A percentile compares a stretch with the other conserved stretches of the same genome.
These are phyloP conservation scores for Menidia menidia DNA, from an alignment of 2,797 vertebrate genomes.

Conservation along the genomic window DNA sequence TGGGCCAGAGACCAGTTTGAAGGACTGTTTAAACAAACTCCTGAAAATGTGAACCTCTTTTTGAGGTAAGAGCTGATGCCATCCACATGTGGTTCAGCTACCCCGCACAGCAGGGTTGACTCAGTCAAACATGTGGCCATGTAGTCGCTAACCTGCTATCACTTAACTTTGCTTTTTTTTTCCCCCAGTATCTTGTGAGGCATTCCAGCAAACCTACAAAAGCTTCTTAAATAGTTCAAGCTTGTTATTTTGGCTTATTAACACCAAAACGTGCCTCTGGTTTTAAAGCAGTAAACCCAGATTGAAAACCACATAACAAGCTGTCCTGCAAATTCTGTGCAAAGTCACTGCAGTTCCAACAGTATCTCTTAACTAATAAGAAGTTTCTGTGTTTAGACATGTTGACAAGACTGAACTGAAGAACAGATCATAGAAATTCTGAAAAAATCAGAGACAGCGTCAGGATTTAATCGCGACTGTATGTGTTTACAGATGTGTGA, in stretches of 20 bases:
- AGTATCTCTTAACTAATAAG: slow-evolving; percentile 16
- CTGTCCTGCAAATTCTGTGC: slow-evolving; percentile 17
- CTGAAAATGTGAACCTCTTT: slow-evolving; percentile 84
- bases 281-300: slow-evolving; percentile 33
- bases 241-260: slow-evolving; percentile 61
- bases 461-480: neutral
- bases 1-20: slow-evolving; percentile 93
- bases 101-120: slow-evolving; percentile 3
- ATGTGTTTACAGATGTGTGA: neutral
- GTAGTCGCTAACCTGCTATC: slow-evolving; percentile 9
- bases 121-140: slow-evolving; percentile 3
- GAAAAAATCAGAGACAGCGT: neutral
- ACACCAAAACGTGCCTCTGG: slow-evolving; percentile 53
- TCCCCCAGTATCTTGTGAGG: slow-evolving; percentile 11
- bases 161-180: slow-evolving; percentile 42
- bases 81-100: neutral
- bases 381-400: slow-evolving; percentile 23
- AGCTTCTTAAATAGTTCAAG: slow-evolving; percentile 48
- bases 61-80: slow-evolving; percentile 79
- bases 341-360: slow-evolving; percentile 14
- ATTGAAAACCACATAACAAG: slow-evolving; percentile 36
- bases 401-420: neutral
- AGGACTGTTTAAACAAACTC: slow-evolving; percentile 85
- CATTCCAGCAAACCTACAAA: slow-evolving; percentile 51
- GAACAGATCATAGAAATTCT: slow-evolving; percentile 6